phyloP scores from a whole-genome alignment of 2,888 invertebrate species.

The Nineta flava region DNA sequence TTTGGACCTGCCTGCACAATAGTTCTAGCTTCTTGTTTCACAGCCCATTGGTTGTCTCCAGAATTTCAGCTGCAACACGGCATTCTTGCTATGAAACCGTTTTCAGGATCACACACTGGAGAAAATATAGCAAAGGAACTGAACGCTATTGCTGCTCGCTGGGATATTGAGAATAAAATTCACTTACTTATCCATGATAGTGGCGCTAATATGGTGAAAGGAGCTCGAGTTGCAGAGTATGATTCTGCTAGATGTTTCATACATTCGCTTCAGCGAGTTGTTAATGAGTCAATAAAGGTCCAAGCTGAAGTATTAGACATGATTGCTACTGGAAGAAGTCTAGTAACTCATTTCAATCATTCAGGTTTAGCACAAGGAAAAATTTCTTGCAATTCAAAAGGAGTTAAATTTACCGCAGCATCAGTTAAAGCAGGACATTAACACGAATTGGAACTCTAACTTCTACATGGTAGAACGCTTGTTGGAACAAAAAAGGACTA shows the following conservation, averaged over 20 bases:
- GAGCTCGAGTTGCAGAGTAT: too few species aligned
- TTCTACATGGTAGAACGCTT: slow-evolving; percentile 11
- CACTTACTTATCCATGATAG: too few species aligned
- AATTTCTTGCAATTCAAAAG: slow-evolving; percentile 13
- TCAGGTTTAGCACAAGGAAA: slow-evolving; percentile 14
- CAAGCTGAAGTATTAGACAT: slow-evolving; percentile 14
- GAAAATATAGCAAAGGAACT: too few species aligned
- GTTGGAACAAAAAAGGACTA: slow-evolving; percentile 10
- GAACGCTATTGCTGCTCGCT: too few species aligned
- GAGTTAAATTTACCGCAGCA: too few species aligned
- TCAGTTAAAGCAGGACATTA: slow-evolving; percentile 14
- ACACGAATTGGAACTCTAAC: slow-evolving; percentile 13
- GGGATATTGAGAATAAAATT: too few species aligned
- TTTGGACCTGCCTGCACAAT: slow-evolving; percentile 16
- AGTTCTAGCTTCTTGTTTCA: slow-evolving; percentile 13
- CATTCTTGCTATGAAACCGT: slow-evolving; percentile 17
- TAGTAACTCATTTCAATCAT: slow-evolving; percentile 19
- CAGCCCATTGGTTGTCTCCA: slow-evolving; percentile 16
- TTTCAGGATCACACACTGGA: slow-evolving; percentile 12
- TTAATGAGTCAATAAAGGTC: slow-evolving; percentile 15
- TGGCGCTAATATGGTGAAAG: too few species aligned
- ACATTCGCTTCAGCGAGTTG: slow-evolving; percentile 11
- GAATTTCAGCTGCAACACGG: slow-evolving; percentile 14
- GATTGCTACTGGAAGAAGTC: slow-evolving; percentile 12
- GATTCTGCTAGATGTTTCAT: too few species aligned